Percentiles rank a stretch among this genome's conserved stretches.
Conservation (phyloP, 1,140 invertebrate genomes). For the Drosophila miranda region DNA sequence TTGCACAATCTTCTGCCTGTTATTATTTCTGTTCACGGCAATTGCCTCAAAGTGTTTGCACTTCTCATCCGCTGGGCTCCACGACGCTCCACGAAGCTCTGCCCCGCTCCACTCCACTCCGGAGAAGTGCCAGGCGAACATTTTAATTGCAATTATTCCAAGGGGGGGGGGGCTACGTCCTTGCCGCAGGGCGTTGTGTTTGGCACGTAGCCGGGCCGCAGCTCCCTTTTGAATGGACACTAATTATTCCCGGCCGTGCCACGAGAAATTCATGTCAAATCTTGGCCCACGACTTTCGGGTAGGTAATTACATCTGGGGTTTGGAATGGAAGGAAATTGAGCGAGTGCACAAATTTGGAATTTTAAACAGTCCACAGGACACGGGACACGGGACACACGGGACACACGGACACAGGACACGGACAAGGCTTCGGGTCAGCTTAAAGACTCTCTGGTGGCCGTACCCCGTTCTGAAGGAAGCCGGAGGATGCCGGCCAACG, state of each 20-base stretch:
- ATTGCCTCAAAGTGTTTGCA: constrained; percentile 72
- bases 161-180: constrained; percentile 44
- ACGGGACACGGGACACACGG: too few species aligned
- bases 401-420: too few species aligned
- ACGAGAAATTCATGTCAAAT: constrained; percentile 67
- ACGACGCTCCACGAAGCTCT: too few species aligned
- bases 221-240: constrained; percentile 57
- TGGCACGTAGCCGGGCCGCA: constrained; percentile 55
- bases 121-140: constrained; percentile 41
- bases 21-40: constrained; percentile 44
- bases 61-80: constrained; percentile 27
- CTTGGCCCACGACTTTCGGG: constrained; percentile 40
- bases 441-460: constrained; percentile 31
- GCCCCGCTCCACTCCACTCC: too few species aligned
- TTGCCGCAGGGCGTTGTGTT: constrained; percentile 70
- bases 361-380: constrained; percentile 61
- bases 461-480: constrained; percentile 1
- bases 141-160: constrained; percentile 80
- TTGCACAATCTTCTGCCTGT: constrained; percentile 56
- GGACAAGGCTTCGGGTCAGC: constrained; percentile 10
- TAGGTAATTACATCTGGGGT: constrained; percentile 73
- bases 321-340: constrained; percentile 76
- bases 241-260: constrained; percentile 63
- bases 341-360: constrained; percentile 78
- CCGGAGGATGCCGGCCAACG: background rate